A percentile compares a stretch with the other conserved stretches of the same genome.
Evolutionary conservation across 2,888 invertebrate species (phyloP).

Genomic region (Diloba caeruleocephala): DNA sequence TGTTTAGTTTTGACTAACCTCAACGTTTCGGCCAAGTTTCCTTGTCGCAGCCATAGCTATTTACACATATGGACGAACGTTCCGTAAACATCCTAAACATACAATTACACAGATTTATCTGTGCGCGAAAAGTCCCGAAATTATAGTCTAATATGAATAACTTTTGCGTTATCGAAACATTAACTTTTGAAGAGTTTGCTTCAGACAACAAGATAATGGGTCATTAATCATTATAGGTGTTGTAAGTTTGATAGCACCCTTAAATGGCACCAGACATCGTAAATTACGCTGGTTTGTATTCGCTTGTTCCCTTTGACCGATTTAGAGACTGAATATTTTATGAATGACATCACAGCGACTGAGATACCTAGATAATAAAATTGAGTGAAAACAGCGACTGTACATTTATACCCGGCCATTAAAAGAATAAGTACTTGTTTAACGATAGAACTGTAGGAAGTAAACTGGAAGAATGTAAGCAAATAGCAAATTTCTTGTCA

Average conservation of each 20-base stretch:
- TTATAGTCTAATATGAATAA: too few species aligned
- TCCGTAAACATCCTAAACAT: constrained; percentile 93
- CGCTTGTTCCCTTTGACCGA: constrained; percentile 30
- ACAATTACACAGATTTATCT: too few species aligned
- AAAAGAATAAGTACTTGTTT: constrained; percentile 1
- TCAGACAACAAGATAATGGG: constrained; percentile 34
- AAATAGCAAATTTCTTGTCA: constrained; percentile 1
- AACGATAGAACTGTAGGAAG: neutral
- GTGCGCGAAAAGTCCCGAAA: too few species aligned
- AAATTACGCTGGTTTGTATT: constrained; percentile 24
- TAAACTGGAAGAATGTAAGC: neutral
- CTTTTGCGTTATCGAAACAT: constrained; percentile 16
- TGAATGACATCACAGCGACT: constrained; percentile 22
- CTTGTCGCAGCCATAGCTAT: constrained; percentile 99
- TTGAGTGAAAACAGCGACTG: constrained; percentile 6
- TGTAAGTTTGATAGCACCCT: constrained; percentile 37
- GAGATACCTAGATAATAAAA: constrained; percentile 21
- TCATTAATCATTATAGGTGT: constrained; percentile 40
- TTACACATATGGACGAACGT: constrained; percentile 93
- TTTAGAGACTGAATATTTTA: constrained; percentile 28
- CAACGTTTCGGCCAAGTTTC: too few species aligned
- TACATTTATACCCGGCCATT: constrained; percentile 5
- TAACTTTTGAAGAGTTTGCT: constrained; percentile 20
- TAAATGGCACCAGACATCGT: constrained; percentile 35
- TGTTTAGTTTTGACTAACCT: too few species aligned